Base-by-base conservation (phyloP, 2,888 invertebrate genomes). In the Melanotus villosus region DNA sequence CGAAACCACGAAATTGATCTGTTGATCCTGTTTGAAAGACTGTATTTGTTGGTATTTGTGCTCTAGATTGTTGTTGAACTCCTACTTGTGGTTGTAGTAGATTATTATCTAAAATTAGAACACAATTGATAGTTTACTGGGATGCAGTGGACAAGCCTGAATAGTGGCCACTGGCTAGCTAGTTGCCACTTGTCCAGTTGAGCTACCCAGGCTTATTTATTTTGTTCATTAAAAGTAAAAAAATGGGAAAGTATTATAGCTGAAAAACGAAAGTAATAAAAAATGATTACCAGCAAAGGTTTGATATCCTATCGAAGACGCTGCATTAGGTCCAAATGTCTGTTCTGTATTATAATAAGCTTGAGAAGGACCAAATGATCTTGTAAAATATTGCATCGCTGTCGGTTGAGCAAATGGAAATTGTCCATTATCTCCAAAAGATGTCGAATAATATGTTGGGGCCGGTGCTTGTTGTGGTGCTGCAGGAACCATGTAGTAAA, bases 1-100 rank as follows among this genome's bases (percentile, higher is more conserved):
- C 80, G 63, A 80, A 83, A 21, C 83, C 83, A 5, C 74, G 71
- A 41, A 75, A 75, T 47, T 73, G 47, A 1, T 43, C 43, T 19
- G 43, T 9, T 10, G 18, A 10, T 12, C 47, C 47, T 23, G 47
- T 6, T n/a, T 30, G 32, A 18, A 32, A 14, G 3, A 54, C 32
- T 1, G 18, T 50, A 16, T 32, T 45, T 47, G 47, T 59, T 30
- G 47, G 34, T 65, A 18, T 23, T 59, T 47, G 23, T 12, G 23
- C 12, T 5, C 18, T 19, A 2, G 12, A 7, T 21, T 10, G 12
- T 26, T 23, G 21, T 21, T 19, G 47, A n/a, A 19, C 18, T 19
- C 2, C n/a, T 12, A 5, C 3, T 34, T 19, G 23, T 21, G 26
- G 2, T 12, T 47, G 21, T n/a, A 47, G 6, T 47, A 12, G 21